These are phyloP conservation scores for Teleogryllus occipitalis DNA, from an alignment of 1,140 invertebrate genomes.

Conservation along the genomic window DNA sequence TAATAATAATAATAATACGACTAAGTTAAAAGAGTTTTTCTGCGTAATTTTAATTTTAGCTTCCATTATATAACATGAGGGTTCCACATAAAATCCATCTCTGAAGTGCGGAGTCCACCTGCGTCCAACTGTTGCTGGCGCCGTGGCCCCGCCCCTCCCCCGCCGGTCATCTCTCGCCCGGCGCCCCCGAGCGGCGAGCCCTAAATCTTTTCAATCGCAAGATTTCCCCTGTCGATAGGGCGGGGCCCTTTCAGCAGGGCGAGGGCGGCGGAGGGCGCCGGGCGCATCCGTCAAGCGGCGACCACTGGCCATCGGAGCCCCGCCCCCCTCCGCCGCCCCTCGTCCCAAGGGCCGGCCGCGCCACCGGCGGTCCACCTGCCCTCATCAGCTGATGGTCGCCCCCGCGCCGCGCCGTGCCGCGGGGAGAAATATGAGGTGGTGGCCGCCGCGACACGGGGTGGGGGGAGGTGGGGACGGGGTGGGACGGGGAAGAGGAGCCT, in stretches of 20 bases:
- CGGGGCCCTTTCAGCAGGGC: too few species aligned
- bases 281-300: background rate
- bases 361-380: background rate
- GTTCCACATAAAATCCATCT: too few species aligned
- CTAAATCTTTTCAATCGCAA: conserved; percentile 5
- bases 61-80: background rate
- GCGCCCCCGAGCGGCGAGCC: background rate
- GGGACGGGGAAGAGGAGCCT: too few species aligned
- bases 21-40: background rate
- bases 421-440: background rate
- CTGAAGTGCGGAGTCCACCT: background rate
- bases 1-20: too few species aligned
- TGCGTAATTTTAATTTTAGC: background rate
- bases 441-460: too few species aligned
- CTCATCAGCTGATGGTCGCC: background rate
- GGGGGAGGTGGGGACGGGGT: too few species aligned
- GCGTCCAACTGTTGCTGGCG: background rate
- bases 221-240: background rate
- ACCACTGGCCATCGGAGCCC: background rate
- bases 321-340: too few species aligned
- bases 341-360: background rate
- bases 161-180: background rate
- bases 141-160: background rate
- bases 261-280: too few species aligned
- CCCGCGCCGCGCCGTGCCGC: too few species aligned